These are phyloP conservation scores for Leptopilina myrica DNA, from an alignment of 2,888 invertebrate species.

Conservation along the genomic window DNA sequence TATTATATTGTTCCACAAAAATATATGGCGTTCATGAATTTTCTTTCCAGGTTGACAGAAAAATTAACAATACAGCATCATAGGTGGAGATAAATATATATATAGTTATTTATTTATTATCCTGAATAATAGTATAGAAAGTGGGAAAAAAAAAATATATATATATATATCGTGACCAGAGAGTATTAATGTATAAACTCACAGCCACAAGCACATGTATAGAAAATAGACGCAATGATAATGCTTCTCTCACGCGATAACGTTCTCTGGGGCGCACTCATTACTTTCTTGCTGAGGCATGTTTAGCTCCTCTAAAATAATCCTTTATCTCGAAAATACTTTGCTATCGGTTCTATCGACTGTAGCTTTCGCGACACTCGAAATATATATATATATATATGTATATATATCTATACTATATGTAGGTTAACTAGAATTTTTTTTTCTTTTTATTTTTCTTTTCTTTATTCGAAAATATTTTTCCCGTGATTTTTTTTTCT, in stretches of 20 bases:
- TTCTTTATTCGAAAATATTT: too few species aligned
- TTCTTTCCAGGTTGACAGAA: conserved; percentile 21
- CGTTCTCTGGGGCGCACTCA: conserved; percentile 19
- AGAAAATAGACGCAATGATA: conserved; percentile 24
- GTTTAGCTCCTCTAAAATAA: conserved; percentile 28
- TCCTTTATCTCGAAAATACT: conserved; percentile 16
- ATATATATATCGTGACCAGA: conserved; percentile 21
- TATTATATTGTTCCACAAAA: too few species aligned
- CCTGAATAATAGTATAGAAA: too few species aligned
- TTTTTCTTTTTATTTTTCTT: too few species aligned
- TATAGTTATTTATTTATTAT: too few species aligned
- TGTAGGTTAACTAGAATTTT: too few species aligned
- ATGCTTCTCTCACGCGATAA: conserved; percentile 39
- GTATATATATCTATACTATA: neutral
- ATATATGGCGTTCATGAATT: neutral
- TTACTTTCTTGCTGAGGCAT: conserved; percentile 30
- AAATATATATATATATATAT: neutral
- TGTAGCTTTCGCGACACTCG: neutral
- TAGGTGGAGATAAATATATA: too few species aligned
- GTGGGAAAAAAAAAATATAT: too few species aligned
- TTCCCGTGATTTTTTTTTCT: too few species aligned
- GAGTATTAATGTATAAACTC: conserved; percentile 25
- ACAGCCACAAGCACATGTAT: too few species aligned
- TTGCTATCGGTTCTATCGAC: conserved; percentile 30
- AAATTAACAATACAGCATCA: conserved; percentile 2